Base-by-base conservation (phyloP, 2,888 invertebrate genomes). In the Pristionchus mayeri region DNA sequence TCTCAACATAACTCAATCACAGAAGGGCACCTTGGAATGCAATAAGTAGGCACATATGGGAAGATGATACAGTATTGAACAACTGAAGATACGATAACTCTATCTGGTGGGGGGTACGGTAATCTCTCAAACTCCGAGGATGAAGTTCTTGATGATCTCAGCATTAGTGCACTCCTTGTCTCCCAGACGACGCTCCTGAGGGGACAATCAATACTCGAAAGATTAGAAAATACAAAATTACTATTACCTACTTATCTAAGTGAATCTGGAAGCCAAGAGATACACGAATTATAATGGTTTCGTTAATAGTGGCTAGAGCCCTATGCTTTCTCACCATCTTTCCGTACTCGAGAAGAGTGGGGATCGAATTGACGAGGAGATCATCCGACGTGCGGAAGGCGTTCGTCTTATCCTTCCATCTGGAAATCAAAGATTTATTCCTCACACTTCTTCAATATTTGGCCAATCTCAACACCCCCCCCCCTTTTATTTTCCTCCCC, bases 341-440 rank as follows among this genome's bases (percentile, higher is more conserved):
- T 44, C 81, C 81, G 27, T 82, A 82, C 81, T 82, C 81, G 44
- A 82, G 81, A 18, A 82, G 81, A 63, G 81, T 82, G 60, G 81
- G 81, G 48, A 82, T 82, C 81, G 81, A 82, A 13, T 60, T 30
- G 44, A 82, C 81, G 6, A 82, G 81, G 2, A 82, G 81, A 48
- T 82, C 81, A 24, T 40, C 44, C 0, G 81, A 82, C 7, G 81
- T 82, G 48, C 81, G 81, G 81, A 82, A 82, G 4, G 60, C 21
- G 48, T 82, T 82, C 27, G 81, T 82, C 81, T 82, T 60, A 27
- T 82, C 81, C 81, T 82, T 82, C 81, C 81, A 82, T n/a, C 81
- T 82, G 48, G n/a, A 27, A 71, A 71, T 71, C 71, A 71, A 71
- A 71, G 71, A 71, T 71, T 40, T 24, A 16, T 44, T 24, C 71